phyloP scores from a whole-genome alignment of 2,888 invertebrate genomes.

The Agriopis leucophaearia region DNA sequence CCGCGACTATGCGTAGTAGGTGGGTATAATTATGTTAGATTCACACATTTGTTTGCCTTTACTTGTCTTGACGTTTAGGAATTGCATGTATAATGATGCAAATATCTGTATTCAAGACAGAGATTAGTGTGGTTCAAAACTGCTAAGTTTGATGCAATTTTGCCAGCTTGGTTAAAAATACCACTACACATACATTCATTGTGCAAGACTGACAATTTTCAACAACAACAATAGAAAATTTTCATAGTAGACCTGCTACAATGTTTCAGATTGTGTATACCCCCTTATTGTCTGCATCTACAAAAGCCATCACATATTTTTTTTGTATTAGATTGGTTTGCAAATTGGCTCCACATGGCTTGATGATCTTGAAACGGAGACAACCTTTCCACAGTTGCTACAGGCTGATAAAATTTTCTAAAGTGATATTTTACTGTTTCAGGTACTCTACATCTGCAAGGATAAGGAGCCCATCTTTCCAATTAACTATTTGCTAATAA shows the following conservation, averaged over 20 bases:
- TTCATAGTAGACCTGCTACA: no score
- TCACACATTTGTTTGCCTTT: background rate
- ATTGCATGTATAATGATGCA: conserved; percentile 38
- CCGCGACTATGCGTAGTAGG: no score
- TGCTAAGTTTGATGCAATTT: conserved; percentile 51
- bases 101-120: conserved; percentile 53
- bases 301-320: no score
- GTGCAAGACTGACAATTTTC: background rate
- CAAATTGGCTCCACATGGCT: no score
- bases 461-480: conserved; percentile 19
- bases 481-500: conserved; percentile 24
- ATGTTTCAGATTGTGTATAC: no score
- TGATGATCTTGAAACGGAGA: no score
- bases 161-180: conserved; percentile 67
- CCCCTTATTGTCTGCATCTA: no score
- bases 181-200: conserved; percentile 59
- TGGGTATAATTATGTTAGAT: no score
- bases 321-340: no score
- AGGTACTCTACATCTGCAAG: conserved; percentile 32
- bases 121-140: conserved; percentile 65
- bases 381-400: no score
- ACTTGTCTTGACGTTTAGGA: conserved; percentile 25
- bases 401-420: background rate
- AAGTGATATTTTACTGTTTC: conserved; percentile 5
- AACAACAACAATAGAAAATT: no score